A percentile compares a stretch with the other conserved stretches of the same genome.
phyloP scores from a whole-genome alignment of 1,140 invertebrate genomes.

The Hylaeus volcanicus region DNA sequence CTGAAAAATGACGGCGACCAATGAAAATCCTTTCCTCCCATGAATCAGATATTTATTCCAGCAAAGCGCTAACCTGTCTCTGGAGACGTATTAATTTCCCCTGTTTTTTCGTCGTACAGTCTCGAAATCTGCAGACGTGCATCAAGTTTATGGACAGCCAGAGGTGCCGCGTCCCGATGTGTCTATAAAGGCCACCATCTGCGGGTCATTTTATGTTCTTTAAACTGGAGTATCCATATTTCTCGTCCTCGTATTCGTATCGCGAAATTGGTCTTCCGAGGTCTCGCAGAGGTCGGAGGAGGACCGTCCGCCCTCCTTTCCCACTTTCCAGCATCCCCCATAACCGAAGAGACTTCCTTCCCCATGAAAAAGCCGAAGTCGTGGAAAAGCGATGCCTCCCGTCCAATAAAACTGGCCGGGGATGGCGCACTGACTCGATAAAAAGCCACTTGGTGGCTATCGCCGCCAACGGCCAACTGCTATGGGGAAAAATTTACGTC shows the following conservation, averaged over 20 bases:
- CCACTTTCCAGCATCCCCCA: conserved; percentile 4
- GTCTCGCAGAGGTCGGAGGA: conserved; percentile 35
- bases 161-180: conserved; percentile 60
- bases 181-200: conserved; percentile 69
- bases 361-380: conserved; percentile 58
- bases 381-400: conserved; percentile 37
- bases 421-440: conserved; percentile 69
- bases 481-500: conserved; percentile 54
- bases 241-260: conserved; percentile 67
- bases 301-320: conserved; percentile 24
- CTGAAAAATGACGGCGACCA: too few species aligned
- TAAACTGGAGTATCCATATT: conserved; percentile 69
- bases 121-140: conserved; percentile 67
- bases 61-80: conserved; percentile 21
- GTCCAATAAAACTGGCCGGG: conserved; percentile 64
- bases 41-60: neutral
- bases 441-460: conserved; percentile 70
- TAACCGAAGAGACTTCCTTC: conserved; percentile 22
- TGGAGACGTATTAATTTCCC: conserved; percentile 12
- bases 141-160: conserved; percentile 71
- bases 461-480: conserved; percentile 54
- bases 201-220: conserved; percentile 71
- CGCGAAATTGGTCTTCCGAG: conserved; percentile 70
- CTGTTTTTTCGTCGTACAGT: conserved; percentile 56
- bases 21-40: too few species aligned